Base-by-base conservation (phyloP, 2,113 vertebrate genomes). In the Xenopus laevis region DNA sequence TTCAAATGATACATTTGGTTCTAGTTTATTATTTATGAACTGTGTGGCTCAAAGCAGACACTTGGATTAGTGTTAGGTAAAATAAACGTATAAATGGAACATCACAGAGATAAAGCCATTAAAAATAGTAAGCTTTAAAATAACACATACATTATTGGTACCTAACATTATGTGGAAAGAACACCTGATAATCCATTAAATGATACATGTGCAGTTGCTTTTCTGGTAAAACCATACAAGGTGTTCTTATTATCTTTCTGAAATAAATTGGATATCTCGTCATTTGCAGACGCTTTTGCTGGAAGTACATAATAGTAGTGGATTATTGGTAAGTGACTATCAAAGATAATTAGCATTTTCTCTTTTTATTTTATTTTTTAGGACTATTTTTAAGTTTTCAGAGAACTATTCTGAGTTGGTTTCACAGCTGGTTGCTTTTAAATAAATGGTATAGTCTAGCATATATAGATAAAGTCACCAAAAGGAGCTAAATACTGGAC, bases 21-120 rank as follows among this genome's bases (percentile, higher is more conserved):
- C 82, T 84, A 83, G 71, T 75, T 85, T 21, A 15, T 77, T 83
- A 72, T 82, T 83, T 70, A 81, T 83, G 75, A 81, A 71, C 65
- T 78, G 77, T 66, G 17, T 82, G 71, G 79, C 82, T 82, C 80
- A 79, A 46, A 81, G 46, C 59, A 77, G 71, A 75, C 65, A 75
- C 45, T 78, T 40, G 79, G 72, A 71, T 72, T 71, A 83, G 72
- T 84, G 72, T 70, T 79, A 79, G 77, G 64, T 57, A 79, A 86
- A 84, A 71, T 71, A 74, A 6, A 33, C 68, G 33, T 21, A 1
- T 83, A 66, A 83, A 84, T 81, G 75, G 79, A 79, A 65, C 79
- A 85, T 82, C 58, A 78, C 33, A 81, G 65, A 72, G 69, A 67
- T 62, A 33, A 60, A 69, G 68, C 80, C 81, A 83, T 87, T 88